A percentile compares a stretch with the other conserved stretches of the same genome.
Conservation (phyloP, 2,113 vertebrate species). For the Nestor notabilis region DNA sequence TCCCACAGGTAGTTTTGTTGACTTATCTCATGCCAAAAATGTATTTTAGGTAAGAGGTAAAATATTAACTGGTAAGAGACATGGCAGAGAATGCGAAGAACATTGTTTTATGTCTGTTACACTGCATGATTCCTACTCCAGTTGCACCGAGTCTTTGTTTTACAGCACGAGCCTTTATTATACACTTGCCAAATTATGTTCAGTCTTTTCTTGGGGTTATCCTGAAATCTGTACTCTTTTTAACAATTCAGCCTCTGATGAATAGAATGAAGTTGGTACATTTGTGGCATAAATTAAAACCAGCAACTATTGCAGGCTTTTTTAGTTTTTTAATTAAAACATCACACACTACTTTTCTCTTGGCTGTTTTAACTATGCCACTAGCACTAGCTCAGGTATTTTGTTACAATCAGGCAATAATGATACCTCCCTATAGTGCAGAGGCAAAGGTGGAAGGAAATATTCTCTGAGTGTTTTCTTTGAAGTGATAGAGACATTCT, state of each 20-base stretch:
- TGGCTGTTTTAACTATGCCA: background rate
- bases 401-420: background rate
- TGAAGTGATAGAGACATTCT: background rate
- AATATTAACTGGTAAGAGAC: background rate
- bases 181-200: background rate
- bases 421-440: background rate
- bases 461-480: background rate
- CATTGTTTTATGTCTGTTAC: background rate
- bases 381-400: background rate
- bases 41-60: background rate
- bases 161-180: background rate
- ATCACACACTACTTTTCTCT: background rate
- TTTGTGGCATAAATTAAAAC: background rate
- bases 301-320: background rate
- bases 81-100: background rate
- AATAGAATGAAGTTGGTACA: background rate
- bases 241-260: background rate
- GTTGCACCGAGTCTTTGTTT: background rate
- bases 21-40: slow-evolving; percentile 19
- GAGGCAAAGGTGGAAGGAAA: background rate
- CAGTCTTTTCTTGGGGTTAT: background rate
- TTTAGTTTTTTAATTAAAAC: background rate
- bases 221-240: background rate
- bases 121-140: background rate
- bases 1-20: background rate